These are phyloP conservation scores for Odontomachus brunneus DNA, from an alignment of 1,140 invertebrate species.

Conservation along the genomic window DNA sequence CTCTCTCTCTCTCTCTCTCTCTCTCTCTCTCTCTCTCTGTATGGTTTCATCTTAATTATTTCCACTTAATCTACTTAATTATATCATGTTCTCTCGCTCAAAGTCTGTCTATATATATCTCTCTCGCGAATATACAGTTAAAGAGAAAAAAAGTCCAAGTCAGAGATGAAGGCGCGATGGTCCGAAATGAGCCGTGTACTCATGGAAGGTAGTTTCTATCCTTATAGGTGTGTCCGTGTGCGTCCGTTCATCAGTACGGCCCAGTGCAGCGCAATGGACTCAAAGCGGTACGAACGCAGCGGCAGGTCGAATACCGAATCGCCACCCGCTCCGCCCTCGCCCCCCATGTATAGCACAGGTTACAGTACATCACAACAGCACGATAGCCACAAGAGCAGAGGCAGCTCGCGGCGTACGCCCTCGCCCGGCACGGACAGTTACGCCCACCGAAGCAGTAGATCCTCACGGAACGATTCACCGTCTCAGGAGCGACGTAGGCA, in stretches of 20 bases:
- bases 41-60: slow-evolving; percentile 7
- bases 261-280: slow-evolving; percentile 72
- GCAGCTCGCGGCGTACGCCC: slow-evolving; percentile 76
- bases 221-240: slow-evolving; percentile 81
- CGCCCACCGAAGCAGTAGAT: slow-evolving; percentile 71
- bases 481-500: slow-evolving; percentile 76
- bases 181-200: slow-evolving; percentile 77
- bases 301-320: slow-evolving; percentile 76
- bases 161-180: slow-evolving; percentile 77
- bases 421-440: slow-evolving; percentile 73
- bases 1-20: not conserved
- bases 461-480: slow-evolving; percentile 76
- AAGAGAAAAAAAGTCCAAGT: slow-evolving; percentile 36
- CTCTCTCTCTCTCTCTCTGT: not conserved
- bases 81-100: slow-evolving; percentile 75
- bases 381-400: slow-evolving; percentile 77
- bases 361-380: slow-evolving; percentile 66
- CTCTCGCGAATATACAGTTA: slow-evolving; percentile 72
- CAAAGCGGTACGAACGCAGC: slow-evolving; percentile 75
- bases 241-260: slow-evolving; percentile 71
- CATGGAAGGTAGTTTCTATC: slow-evolving; percentile 86
- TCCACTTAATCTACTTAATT: slow-evolving; percentile 21
- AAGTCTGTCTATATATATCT: slow-evolving; percentile 73
- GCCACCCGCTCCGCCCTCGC: slow-evolving; percentile 80
- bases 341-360: slow-evolving; percentile 79